Conservation (phyloP, 2,797 vertebrate species). For the Hoplostethus mediterraneus region DNA sequence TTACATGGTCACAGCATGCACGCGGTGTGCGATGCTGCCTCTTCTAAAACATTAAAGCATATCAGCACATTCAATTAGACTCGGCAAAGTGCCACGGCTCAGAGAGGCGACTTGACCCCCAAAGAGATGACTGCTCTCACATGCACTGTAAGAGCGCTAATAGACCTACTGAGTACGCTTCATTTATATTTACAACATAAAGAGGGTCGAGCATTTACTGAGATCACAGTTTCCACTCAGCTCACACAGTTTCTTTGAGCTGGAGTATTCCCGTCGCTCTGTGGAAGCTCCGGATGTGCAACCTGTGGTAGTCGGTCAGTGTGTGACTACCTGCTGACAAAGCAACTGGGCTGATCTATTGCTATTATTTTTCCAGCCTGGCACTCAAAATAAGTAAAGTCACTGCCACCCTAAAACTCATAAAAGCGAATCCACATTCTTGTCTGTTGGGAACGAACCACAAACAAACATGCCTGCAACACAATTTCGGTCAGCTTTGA, state of each 20-base stretch:
- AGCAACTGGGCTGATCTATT: background rate
- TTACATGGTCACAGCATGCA: background rate
- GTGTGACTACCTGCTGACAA: background rate
- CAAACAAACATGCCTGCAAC: too few relatives aligned
- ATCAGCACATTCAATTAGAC: conserved; percentile 9
- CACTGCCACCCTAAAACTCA: background rate
- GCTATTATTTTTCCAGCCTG: background rate
- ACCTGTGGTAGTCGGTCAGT: background rate
- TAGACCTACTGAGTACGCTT: conserved; percentile 19
- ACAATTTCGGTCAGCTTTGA: background rate
- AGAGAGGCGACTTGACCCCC: conserved; percentile 19
- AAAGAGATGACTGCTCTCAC: background rate
- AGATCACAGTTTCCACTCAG: background rate
- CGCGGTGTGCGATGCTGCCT: background rate
- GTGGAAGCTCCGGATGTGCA: background rate
- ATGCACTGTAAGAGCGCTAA: conserved; percentile 14
- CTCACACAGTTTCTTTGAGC: background rate
- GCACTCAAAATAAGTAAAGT: background rate
- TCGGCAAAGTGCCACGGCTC: background rate
- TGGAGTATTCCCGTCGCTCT: background rate
- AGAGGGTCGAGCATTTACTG: background rate
- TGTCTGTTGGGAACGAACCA: too few relatives aligned
- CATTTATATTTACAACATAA: conserved; percentile 24
- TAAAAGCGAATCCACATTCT: too few relatives aligned
- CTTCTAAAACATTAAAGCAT: conserved; percentile 29